Base-by-base conservation (phyloP, 2,113 vertebrate species). In the Onychostruthus taczanowskii region DNA sequence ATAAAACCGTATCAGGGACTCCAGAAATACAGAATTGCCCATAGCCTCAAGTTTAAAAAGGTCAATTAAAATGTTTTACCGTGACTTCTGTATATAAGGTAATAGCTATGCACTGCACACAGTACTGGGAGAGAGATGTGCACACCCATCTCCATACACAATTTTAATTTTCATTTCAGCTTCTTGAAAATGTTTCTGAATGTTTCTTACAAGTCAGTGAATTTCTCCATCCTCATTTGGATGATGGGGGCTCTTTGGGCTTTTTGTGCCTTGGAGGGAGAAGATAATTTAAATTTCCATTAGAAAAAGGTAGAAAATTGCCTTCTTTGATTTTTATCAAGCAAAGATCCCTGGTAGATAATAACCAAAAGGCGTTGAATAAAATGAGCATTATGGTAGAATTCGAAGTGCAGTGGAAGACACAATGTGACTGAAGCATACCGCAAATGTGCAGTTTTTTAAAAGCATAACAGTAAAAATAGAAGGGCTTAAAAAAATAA, bases 101-200 rank as follows among this genome's bases (percentile, higher is more conserved):
- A 20, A n/a, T 26, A 53, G 41, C 26, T 12, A 0, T 9, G 39
- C 22, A 2, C 37, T 59, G 31, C 69, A 6, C 1, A 0, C 1
- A 1, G 33, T 16, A 0, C 3, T 16, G 61, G 39, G 30, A 50
- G 31, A 61, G 53, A 30, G 59, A 21, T 44, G 52, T 37, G 46
- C 2, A 1, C 13, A 0, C 30, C 7, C 30, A 18, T 23, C 10
- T 2, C 2, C 20, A 2, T 11, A 21, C 33, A 19, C 28, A 10
- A 16, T 63, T 77, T n/a, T 6, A 10, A 37, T 74, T 59, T 62
- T 58, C 33, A 23, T 81, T 78, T 62, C 61, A 82, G 64, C 22
- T 84, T 46, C 56, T 81, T 78, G 16, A 50, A 93, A 84, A 24
- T 16, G 10, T 85, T 95, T 76, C 68, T 91, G 46, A 46, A 37